Conservation (phyloP, 1,140 invertebrate species). For the Sycobia sp. region DNA sequence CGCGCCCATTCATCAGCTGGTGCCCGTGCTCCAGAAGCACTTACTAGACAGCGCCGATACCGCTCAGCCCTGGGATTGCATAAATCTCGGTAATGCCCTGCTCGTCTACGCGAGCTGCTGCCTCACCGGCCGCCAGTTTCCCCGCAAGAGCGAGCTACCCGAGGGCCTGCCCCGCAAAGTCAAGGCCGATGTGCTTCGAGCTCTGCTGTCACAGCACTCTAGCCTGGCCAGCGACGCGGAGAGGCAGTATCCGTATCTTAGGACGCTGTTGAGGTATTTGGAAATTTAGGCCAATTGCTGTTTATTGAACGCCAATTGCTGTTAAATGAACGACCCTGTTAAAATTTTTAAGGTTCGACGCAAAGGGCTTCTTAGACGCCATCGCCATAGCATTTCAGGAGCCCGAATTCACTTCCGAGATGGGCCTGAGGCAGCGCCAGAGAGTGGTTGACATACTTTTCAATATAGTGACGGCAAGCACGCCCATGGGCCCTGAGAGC, state of each 20-base stretch:
- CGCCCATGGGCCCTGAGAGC: slow-evolving; percentile 48
- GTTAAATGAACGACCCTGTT: too few relatives aligned
- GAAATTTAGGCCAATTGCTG: too few relatives aligned
- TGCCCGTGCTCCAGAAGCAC: slow-evolving; percentile 63
- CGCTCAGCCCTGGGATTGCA: slow-evolving; percentile 56
- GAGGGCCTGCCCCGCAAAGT: slow-evolving; percentile 72
- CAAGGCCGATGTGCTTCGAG: slow-evolving; percentile 75
- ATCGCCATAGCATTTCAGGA: slow-evolving; percentile 87
- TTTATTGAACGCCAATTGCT: slow-evolving; percentile 16
- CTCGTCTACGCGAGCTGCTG: slow-evolving; percentile 93
- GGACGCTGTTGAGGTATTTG: slow-evolving; percentile 68
- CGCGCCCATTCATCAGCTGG: slow-evolving; percentile 79
- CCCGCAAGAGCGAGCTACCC: slow-evolving; percentile 78
- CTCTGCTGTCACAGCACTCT: slow-evolving; percentile 71
- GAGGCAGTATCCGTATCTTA: slow-evolving; percentile 77
- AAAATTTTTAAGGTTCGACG: slow-evolving; percentile 71
- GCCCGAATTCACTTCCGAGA: slow-evolving; percentile 75
- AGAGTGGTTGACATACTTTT: slow-evolving; percentile 81
- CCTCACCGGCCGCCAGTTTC: slow-evolving; percentile 89
- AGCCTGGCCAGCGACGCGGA: slow-evolving; percentile 71
- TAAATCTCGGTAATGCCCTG: slow-evolving; percentile 83
- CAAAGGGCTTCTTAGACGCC: slow-evolving; percentile 88
- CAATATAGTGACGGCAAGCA: slow-evolving; percentile 72
- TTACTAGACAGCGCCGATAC: slow-evolving; percentile 45
- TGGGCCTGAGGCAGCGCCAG: slow-evolving; percentile 76